phyloP scores from a whole-genome alignment of 2,797 vertebrate species.

The Argyrosomus regius region DNA sequence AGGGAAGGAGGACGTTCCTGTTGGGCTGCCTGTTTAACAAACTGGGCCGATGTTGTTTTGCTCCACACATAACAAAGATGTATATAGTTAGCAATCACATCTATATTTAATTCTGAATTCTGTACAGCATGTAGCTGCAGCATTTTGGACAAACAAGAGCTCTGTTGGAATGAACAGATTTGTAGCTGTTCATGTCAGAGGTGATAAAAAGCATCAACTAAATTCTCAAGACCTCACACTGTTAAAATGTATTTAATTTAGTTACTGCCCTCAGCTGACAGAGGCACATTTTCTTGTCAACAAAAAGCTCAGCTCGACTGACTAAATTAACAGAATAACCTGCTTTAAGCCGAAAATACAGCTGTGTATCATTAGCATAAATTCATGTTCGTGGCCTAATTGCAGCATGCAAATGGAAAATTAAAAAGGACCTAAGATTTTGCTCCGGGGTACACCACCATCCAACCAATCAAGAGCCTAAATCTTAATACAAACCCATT shows the following conservation, averaged over 20 bases:
- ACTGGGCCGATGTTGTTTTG: background rate
- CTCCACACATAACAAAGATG: conserved; percentile 16
- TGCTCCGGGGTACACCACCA: background rate
- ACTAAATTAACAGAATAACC: background rate
- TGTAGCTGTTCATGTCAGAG: background rate
- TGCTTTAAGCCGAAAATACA: background rate
- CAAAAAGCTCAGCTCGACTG: background rate
- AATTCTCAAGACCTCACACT: background rate
- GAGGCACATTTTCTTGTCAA: background rate
- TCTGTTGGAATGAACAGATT: background rate
- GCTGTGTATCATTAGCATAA: background rate
- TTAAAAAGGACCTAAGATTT: background rate
- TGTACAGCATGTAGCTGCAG: background rate
- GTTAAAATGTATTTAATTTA: background rate
- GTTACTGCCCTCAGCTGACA: background rate
- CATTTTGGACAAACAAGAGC: no score
- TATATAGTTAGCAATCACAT: background rate
- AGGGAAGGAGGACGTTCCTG: conserved; percentile 10
- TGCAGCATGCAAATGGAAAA: background rate
- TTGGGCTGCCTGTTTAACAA: conserved; percentile 7
- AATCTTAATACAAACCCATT: no score
- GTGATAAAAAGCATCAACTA: background rate
- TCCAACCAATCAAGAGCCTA: background rate
- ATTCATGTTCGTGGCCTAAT: background rate
- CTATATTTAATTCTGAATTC: background rate